These are phyloP conservation scores for Cryptocephalus moraei DNA, from an alignment of 2,888 invertebrate species.

Conservation along the genomic window DNA sequence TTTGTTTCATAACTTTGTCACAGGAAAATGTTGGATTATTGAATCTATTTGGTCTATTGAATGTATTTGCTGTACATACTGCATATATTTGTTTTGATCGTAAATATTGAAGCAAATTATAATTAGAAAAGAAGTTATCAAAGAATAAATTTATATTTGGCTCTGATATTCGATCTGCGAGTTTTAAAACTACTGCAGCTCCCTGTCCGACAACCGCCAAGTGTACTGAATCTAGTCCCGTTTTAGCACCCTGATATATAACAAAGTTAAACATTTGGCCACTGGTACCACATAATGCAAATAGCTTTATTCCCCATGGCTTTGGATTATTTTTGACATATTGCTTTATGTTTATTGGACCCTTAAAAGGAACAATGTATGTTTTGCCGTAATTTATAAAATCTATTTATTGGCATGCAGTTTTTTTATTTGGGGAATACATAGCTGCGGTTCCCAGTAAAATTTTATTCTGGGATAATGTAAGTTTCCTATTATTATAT, in stretches of 20 bases:
- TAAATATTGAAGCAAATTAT: not conserved
- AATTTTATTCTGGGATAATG: not conserved
- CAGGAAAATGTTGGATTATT: too few relatives aligned
- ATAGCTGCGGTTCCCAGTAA: not conserved
- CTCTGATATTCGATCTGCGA: constrained; percentile 1
- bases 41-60: too few relatives aligned
- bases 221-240: not conserved
- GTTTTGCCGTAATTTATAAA: too few relatives aligned
- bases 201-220: not conserved
- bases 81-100: not conserved
- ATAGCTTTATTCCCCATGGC: constrained; percentile 1
- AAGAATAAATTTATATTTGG: constrained; percentile 5
- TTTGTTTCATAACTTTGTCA: too few relatives aligned
- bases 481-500: not conserved
- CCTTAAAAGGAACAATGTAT: constrained; percentile 2
- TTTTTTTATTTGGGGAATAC: not conserved
- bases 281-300: constrained; percentile 2
- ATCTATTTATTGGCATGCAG: too few relatives aligned
- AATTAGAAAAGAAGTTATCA: not conserved
- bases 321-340: constrained; percentile 1
- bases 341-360: constrained; percentile 1
- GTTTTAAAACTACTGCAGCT: constrained; percentile 1
- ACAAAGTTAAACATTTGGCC: constrained; percentile 1
- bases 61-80: too few relatives aligned
- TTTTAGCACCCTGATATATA: too few relatives aligned